Evolutionary conservation across 2,113 vertebrate genomes (phyloP).

Genomic region (Rafetus swinhoei): DNA sequence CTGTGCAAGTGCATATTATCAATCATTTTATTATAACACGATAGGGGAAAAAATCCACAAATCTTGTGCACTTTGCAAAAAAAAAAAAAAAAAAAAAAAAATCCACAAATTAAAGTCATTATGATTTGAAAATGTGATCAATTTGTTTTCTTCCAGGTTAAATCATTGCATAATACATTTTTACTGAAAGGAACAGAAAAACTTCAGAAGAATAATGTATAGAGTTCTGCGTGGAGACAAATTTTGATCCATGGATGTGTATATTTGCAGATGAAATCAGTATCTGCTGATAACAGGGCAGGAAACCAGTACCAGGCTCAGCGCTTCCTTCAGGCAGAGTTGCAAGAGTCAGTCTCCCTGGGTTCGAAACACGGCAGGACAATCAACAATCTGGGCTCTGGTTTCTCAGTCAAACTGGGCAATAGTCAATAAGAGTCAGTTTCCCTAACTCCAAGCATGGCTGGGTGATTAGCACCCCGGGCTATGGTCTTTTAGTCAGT

Average conservation of each 20-base stretch:
- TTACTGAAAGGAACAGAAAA: not conserved
- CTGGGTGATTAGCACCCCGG: too few relatives aligned
- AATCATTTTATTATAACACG: not conserved
- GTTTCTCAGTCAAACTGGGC: too few relatives aligned
- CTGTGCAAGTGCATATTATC: slow-evolving; percentile 46
- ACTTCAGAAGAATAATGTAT: not conserved
- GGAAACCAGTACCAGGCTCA: too few relatives aligned
- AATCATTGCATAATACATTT: not conserved
- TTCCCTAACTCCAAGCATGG: too few relatives aligned
- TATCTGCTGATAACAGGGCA: too few relatives aligned
- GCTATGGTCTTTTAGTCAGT: too few relatives aligned
- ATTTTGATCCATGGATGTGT: too few relatives aligned
- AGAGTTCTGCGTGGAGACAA: not conserved
- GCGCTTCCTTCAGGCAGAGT: not conserved
- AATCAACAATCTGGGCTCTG: too few relatives aligned
- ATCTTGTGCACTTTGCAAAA: not conserved
- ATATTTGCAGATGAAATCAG: too few relatives aligned
- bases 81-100: not conserved
- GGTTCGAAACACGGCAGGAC: too few relatives aligned
- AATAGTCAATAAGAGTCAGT: too few relatives aligned
- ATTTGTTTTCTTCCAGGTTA: not conserved
- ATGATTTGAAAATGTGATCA: not conserved
- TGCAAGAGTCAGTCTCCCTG: too few relatives aligned
- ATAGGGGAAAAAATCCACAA: not conserved
- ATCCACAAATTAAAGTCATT: not conserved